Evolutionary conservation across 1,140 invertebrate species (phyloP).

Genomic region (Nasonia vitripennis): DNA sequence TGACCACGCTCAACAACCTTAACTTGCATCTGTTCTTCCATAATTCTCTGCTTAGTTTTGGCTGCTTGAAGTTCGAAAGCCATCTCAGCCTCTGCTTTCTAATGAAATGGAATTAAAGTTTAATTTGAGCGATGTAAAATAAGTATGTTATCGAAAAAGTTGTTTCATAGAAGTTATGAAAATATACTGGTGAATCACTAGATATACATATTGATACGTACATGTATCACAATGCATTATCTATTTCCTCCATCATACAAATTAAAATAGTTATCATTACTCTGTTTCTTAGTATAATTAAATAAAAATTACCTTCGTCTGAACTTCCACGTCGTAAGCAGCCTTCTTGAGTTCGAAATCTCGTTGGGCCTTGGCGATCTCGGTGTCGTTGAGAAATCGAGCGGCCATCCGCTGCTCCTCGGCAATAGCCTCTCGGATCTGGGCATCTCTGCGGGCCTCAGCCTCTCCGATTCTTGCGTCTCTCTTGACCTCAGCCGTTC

Average conservation of each 20-base stretch:
- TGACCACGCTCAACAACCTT: slow-evolving; percentile 94
- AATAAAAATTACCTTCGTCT: slow-evolving; percentile 84
- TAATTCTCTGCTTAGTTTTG: slow-evolving; percentile 96
- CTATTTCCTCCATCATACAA: too few relatives aligned
- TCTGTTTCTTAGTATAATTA: background rate
- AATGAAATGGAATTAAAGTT: slow-evolving; percentile 42
- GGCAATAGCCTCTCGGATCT: slow-evolving; percentile 95
- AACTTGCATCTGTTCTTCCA: slow-evolving; percentile 98
- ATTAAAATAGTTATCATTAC: background rate
- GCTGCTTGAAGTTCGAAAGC: slow-evolving; percentile 96
- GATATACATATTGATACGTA: too few relatives aligned
- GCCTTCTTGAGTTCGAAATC: slow-evolving; percentile 99
- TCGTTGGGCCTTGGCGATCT: slow-evolving; percentile 96
- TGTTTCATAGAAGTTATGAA: too few relatives aligned
- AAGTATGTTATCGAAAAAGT: too few relatives aligned
- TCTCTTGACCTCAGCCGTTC: slow-evolving; percentile 97
- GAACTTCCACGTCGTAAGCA: slow-evolving; percentile 96
- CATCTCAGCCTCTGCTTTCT: slow-evolving; percentile 95
- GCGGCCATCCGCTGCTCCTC: slow-evolving; percentile 97
- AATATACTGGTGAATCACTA: too few relatives aligned
- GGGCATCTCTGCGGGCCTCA: slow-evolving; percentile 90
- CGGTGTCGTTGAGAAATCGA: slow-evolving; percentile 93
- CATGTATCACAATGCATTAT: too few relatives aligned
- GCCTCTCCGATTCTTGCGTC: slow-evolving; percentile 98
- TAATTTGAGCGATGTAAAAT: background rate